A percentile compares a stretch with the other conserved stretches of the same genome.
Conservation (phyloP, 2,113 vertebrate genomes). For the Dissostichus mawsoni region DNA sequence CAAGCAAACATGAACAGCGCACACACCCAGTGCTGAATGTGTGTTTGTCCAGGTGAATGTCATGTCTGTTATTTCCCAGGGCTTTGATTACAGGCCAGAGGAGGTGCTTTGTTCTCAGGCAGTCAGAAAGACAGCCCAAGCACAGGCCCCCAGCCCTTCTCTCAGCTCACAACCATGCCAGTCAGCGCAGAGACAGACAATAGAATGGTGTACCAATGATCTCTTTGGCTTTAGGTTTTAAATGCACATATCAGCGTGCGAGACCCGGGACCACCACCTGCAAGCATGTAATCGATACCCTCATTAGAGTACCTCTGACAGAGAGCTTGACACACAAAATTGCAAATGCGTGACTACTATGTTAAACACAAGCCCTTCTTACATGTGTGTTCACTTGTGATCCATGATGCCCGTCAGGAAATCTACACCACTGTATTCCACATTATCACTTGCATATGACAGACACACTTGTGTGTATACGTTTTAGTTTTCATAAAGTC, state of each 20-base stretch:
- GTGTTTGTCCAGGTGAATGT: conserved; percentile 71
- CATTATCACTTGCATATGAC: conserved; percentile 10
- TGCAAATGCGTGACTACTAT: conserved; percentile 42
- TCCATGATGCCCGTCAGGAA: conserved; percentile 39
- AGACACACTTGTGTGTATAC: background rate
- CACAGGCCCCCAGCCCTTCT: conserved; percentile 55
- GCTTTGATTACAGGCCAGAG: conserved; percentile 84
- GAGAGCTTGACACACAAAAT: conserved; percentile 68
- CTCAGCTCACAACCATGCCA: conserved; percentile 74
- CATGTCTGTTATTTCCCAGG: conserved; percentile 81
- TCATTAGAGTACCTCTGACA: conserved; percentile 74
- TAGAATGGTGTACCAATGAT: conserved; percentile 59
- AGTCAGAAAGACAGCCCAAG: conserved; percentile 66
- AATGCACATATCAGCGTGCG: conserved; percentile 67
- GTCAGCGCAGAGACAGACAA: conserved; percentile 72
- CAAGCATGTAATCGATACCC: conserved; percentile 74
- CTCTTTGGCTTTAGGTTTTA: conserved; percentile 71
- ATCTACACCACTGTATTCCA: conserved; percentile 31
- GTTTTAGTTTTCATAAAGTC: conserved; percentile 12
- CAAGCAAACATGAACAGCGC: conserved; percentile 15
- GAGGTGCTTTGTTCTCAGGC: conserved; percentile 80
- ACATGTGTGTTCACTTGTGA: conserved; percentile 53
- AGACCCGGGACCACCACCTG: conserved; percentile 64
- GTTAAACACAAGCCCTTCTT: conserved; percentile 24
- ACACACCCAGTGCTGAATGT: conserved; percentile 45